Evolutionary conservation across 1,140 invertebrate species (phyloP).

Genomic region (Lethrus apterus): DNA sequence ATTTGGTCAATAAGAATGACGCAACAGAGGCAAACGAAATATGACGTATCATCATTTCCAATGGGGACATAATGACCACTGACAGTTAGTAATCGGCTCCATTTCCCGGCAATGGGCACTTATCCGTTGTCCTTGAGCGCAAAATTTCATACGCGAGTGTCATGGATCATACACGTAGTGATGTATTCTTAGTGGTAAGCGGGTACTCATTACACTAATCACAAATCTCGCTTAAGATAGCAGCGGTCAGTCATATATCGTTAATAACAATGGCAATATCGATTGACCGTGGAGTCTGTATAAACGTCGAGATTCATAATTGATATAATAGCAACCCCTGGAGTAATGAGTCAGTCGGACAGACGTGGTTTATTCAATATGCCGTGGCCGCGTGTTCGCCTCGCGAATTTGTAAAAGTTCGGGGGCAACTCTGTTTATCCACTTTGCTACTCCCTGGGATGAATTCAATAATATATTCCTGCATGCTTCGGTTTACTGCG

Average conservation of each 20-base stretch:
- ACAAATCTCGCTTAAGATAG: no score
- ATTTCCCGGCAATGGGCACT: not conserved
- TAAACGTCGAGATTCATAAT: constrained; percentile 25
- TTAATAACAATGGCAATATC: constrained; percentile 6
- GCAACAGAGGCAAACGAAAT: constrained; percentile 18
- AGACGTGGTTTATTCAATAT: constrained; percentile 23
- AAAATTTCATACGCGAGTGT: constrained; percentile 12
- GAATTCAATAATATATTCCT: constrained; percentile 9
- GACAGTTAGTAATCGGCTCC: constrained; percentile 6
- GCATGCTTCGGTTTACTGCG: no score
- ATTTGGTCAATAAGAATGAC: constrained; percentile 18
- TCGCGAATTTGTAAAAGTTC: constrained; percentile 19
- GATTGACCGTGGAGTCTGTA: constrained; percentile 19
- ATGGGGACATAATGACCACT: constrained; percentile 22
- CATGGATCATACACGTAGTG: no score
- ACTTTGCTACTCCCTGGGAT: constrained; percentile 11
- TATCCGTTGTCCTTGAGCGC: constrained; percentile 4
- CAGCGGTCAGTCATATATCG: no score
- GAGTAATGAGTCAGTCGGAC: constrained; percentile 31
- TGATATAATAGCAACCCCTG: constrained; percentile 27
- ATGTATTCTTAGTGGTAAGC: no score
- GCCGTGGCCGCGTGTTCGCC: constrained; percentile 1
- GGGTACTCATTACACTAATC: no score
- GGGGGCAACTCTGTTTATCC: constrained; percentile 17
- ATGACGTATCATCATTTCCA: constrained; percentile 24